Evolutionary conservation across 1,140 invertebrate species (phyloP).

Genomic region (Lethrus apterus): DNA sequence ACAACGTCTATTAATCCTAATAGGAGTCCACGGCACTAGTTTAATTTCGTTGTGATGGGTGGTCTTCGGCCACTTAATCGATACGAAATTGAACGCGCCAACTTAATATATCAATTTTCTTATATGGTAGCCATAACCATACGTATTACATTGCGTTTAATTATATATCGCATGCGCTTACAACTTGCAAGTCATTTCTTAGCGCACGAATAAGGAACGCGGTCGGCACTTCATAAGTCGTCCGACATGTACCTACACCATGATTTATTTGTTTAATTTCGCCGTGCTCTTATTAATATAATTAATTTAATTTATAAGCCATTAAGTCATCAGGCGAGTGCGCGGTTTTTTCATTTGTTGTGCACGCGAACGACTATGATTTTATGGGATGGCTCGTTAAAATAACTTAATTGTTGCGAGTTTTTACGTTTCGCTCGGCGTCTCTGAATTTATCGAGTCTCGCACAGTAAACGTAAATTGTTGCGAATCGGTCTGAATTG

Average conservation of each 20-base stretch:
- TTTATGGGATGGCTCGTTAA: constrained; percentile 8
- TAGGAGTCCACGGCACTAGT: neutral
- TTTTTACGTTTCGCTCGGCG: no score
- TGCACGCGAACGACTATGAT: constrained; percentile 1
- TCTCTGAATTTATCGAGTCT: no score
- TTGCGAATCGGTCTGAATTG: no score
- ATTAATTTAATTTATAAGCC: constrained; percentile 12
- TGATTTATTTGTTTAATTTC: constrained; percentile 14
- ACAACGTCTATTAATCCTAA: neutral
- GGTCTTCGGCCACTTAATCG: constrained; percentile 22
- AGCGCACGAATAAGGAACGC: neutral
- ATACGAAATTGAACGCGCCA: constrained; percentile 24
- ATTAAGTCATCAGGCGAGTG: constrained; percentile 5
- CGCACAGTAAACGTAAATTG: no score
- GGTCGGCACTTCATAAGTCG: constrained; percentile 7
- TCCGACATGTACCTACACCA: constrained; percentile 4
- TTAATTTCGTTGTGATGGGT: constrained; percentile 17
- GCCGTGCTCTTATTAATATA: constrained; percentile 6
- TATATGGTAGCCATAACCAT: constrained; percentile 19
- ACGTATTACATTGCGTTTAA: constrained; percentile 23
- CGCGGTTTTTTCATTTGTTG: neutral
- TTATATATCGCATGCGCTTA: constrained; percentile 18
- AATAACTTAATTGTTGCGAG: constrained; percentile 10
- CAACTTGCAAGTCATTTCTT: constrained; percentile 12
- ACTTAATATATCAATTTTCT: constrained; percentile 26